Evolutionary conservation across 2,888 invertebrate species (phyloP).

Genomic region (Schizaphis graminum): DNA sequence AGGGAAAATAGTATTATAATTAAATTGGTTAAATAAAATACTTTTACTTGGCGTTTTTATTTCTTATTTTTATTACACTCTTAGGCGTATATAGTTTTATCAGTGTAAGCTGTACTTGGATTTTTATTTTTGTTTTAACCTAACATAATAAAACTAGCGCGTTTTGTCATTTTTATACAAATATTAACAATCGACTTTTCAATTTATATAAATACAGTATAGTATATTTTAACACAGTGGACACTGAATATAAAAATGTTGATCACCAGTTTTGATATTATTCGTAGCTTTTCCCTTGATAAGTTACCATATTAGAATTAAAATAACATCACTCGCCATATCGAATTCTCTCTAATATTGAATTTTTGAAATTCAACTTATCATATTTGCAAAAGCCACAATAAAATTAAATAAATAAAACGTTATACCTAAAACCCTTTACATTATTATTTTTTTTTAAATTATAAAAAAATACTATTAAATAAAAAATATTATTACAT

Average conservation of each 20-base stretch:
- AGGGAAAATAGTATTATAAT: background rate
- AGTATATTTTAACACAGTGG: background rate
- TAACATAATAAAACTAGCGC: background rate
- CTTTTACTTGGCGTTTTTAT: background rate
- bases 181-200: background rate
- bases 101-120: background rate
- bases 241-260: background rate
- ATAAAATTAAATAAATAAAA: background rate
- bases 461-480: background rate
- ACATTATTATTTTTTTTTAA: background rate
- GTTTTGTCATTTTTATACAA: background rate
- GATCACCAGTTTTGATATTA: background rate
- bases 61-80: background rate
- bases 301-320: background rate
- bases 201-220: background rate
- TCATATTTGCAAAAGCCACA: background rate
- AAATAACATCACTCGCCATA: background rate
- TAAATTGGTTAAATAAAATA: background rate
- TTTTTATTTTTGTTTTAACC: background rate
- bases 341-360: background rate
- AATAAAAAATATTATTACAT: background rate
- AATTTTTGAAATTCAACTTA: background rate
- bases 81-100: background rate
- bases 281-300: background rate
- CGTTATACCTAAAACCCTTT: background rate